phyloP scores from a whole-genome alignment of 2,113 vertebrate genomes.

The Diphyllodes magnificus region DNA sequence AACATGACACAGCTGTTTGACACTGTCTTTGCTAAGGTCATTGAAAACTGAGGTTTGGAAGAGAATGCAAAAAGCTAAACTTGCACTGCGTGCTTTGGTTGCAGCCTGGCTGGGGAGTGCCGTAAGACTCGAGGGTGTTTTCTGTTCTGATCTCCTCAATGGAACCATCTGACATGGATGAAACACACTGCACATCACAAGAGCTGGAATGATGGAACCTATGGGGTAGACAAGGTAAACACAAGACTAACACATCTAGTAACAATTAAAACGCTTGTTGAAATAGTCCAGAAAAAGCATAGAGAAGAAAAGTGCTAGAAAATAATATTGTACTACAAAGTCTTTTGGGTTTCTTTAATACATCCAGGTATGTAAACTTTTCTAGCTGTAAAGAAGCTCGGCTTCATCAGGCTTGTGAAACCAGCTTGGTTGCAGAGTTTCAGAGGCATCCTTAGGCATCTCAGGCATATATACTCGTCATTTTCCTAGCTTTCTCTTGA shows the following conservation, averaged over 20 bases:
- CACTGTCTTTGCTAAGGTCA: background rate
- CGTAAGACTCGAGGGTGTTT: background rate
- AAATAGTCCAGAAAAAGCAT: background rate
- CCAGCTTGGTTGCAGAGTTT: background rate
- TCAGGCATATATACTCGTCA: background rate
- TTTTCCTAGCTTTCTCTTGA: background rate
- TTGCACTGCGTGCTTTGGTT: background rate
- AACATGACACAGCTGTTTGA: background rate
- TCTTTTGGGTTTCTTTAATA: background rate
- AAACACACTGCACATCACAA: background rate
- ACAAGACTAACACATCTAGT: background rate
- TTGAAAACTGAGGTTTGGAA: background rate
- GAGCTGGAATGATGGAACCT: background rate
- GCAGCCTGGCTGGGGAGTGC: background rate
- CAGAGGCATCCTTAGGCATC: background rate
- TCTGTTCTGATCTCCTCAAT: background rate
- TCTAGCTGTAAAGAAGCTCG: background rate
- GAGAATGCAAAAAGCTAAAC: background rate
- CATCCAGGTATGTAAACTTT: background rate
- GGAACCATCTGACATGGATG: background rate
- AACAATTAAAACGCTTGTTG: background rate
- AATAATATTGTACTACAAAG: background rate
- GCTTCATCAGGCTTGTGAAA: background rate
- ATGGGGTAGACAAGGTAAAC: background rate
- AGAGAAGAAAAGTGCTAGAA: background rate